phyloP scores from a whole-genome alignment of 2,113 vertebrate species.

The Ameiurus melas region DNA sequence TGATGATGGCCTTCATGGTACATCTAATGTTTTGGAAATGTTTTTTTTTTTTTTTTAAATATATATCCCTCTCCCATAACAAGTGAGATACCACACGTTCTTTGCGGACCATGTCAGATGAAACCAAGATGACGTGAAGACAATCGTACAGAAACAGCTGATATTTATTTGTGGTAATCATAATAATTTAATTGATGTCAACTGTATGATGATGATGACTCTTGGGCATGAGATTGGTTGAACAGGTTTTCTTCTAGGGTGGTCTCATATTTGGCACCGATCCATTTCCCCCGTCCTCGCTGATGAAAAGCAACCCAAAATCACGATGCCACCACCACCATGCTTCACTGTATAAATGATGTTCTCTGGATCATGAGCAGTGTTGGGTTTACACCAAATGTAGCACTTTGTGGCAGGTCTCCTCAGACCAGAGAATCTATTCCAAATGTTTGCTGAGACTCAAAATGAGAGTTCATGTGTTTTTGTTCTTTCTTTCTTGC shows the following conservation, averaged over 20 bases:
- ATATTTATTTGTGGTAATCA: too few relatives aligned
- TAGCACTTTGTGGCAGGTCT: background rate
- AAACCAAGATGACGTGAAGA: too few relatives aligned
- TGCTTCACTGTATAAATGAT: background rate
- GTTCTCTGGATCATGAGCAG: background rate
- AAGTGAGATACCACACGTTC: too few relatives aligned
- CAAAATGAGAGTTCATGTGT: background rate
- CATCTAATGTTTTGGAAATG: too few relatives aligned
- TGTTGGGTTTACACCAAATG: background rate
- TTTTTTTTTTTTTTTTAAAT: too few relatives aligned
- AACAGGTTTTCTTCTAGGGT: background rate
- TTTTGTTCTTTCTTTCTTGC: background rate
- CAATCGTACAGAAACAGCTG: too few relatives aligned
- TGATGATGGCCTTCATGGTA: too few relatives aligned
- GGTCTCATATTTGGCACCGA: background rate
- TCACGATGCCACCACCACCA: background rate
- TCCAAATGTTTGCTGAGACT: background rate
- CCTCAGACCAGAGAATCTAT: background rate
- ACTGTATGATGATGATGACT: too few relatives aligned
- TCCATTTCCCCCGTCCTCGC: background rate
- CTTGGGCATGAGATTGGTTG: too few relatives aligned
- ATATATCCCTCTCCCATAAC: too few relatives aligned
- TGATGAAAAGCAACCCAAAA: background rate
- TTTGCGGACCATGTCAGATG: too few relatives aligned
- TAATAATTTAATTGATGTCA: too few relatives aligned